Evolutionary conservation across 2,888 invertebrate species (phyloP).

Genomic region (Acanthoscelides obtectus): DNA sequence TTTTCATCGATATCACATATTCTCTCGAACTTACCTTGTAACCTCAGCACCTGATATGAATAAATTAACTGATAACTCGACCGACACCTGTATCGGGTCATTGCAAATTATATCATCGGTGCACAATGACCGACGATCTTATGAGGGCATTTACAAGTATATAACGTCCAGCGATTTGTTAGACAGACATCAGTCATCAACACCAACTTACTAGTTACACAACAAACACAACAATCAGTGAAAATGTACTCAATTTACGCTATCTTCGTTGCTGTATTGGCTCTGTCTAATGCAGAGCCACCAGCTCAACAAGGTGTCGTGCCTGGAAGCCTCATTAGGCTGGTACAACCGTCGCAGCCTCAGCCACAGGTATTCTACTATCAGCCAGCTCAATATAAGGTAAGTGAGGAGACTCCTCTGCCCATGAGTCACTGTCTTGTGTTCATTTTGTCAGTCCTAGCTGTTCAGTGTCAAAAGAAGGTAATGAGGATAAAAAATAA

Average conservation of each 20-base stretch:
- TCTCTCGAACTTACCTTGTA: neutral
- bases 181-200: neutral
- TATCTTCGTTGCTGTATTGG: neutral
- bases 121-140: neutral
- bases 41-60: constrained; percentile 6
- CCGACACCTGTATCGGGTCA: constrained; percentile 3
- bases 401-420: no score
- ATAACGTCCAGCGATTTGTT: neutral
- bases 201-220: neutral
- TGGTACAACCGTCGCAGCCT: neutral
- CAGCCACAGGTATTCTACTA: neutral
- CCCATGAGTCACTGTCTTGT: no score
- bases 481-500: no score
- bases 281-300: neutral
- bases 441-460: no score
- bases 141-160: neutral
- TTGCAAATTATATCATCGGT: constrained; percentile 5
- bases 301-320: neutral
- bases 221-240: neutral
- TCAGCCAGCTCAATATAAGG: neutral
- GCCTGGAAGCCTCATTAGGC: neutral
- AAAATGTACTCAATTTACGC: neutral
- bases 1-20: neutral
- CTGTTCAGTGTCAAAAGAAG: no score
- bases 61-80: constrained; percentile 6